These are phyloP conservation scores for Cryptocephalus primarius DNA, from an alignment of 2,888 invertebrate species.

Conservation along the genomic window DNA sequence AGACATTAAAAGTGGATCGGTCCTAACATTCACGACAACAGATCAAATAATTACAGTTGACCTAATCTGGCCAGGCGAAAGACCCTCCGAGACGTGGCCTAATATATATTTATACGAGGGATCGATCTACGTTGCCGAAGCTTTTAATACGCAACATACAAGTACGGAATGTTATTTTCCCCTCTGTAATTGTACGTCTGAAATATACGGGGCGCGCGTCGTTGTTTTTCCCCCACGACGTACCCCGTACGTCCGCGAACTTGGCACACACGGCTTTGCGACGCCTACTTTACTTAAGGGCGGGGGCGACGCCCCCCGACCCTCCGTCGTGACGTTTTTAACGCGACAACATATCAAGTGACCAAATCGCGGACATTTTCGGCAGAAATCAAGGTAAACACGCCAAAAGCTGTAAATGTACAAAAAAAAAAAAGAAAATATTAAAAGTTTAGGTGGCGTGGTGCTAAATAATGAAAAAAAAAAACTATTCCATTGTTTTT, in stretches of 20 bases:
- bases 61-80: background rate
- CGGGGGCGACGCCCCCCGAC: background rate
- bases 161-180: constrained; percentile 12
- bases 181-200: constrained; percentile 7
- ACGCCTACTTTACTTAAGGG: background rate
- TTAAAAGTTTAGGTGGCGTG: constrained; percentile 4
- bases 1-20: constrained; percentile 21
- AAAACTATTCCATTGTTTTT: constrained; percentile 7
- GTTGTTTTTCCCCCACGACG: background rate
- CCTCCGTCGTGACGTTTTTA: too few species aligned
- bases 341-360: constrained; percentile 32
- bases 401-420: constrained; percentile 17
- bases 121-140: constrained; percentile 23
- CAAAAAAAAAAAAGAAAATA: background rate
- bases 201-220: constrained; percentile 2
- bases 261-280: constrained; percentile 19
- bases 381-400: constrained; percentile 17
- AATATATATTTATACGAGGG: constrained; percentile 1
- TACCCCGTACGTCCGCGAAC: constrained; percentile 19
- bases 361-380: constrained; percentile 31
- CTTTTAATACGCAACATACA: constrained; percentile 10
- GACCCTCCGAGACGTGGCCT: constrained; percentile 2
- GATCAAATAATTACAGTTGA: background rate
- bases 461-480: constrained; percentile 6
- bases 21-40: constrained; percentile 6